Conservation (phyloP, 2,888 invertebrate genomes). For the Meganola albula region DNA sequence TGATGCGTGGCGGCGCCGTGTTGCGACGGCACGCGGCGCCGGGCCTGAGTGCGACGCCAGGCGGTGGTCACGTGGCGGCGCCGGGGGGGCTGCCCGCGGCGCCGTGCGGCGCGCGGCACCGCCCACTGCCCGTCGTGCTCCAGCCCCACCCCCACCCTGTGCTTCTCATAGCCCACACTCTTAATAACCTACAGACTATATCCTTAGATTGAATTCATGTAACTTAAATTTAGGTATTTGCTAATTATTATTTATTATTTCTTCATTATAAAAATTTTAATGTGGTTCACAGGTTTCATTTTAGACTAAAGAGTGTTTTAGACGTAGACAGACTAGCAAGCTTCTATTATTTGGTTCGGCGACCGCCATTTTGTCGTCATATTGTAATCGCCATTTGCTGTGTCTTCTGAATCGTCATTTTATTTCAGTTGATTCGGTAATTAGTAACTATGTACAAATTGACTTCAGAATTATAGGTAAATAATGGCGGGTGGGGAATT, state of each 20-base stretch:
- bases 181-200: slow-evolving; percentile 71
- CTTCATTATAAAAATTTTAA: slow-evolving; percentile 50
- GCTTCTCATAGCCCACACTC: slow-evolving; percentile 60
- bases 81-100: slow-evolving; percentile 58
- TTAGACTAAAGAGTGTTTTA: too few species aligned
- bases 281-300: slow-evolving; percentile 42
- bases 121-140: slow-evolving; percentile 51
- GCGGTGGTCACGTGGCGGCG: slow-evolving; percentile 65
- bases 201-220: slow-evolving; percentile 63
- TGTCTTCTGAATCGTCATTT: too few species aligned
- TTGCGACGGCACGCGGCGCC: slow-evolving; percentile 60
- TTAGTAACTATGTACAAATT: too few species aligned
- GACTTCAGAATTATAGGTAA: too few species aligned
- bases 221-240: slow-evolving; percentile 51
- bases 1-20: slow-evolving; percentile 61
- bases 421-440: too few species aligned
- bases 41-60: slow-evolving; percentile 58
- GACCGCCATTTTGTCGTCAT: too few species aligned
- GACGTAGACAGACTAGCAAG: too few species aligned
- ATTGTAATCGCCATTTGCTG: too few species aligned
- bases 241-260: slow-evolving; percentile 62
- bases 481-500: too few species aligned
- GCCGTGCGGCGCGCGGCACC: slow-evolving; percentile 66
- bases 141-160: slow-evolving; percentile 69
- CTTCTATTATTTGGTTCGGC: too few species aligned